Evolutionary conservation across 2,888 invertebrate genomes (phyloP).

Genomic region (Listrodromus nycthemerus): DNA sequence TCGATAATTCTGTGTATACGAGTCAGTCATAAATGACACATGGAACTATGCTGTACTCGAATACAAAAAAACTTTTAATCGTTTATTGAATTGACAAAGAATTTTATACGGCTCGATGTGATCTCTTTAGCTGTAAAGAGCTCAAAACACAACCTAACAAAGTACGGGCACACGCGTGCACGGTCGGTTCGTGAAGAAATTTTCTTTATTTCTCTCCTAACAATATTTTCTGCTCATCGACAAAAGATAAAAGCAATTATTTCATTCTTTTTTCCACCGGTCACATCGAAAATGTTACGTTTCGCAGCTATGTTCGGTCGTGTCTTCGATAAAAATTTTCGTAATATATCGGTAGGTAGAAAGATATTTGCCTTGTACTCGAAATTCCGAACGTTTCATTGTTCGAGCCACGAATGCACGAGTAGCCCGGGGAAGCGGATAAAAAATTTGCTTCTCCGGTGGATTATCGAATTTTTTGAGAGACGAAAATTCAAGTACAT

Average conservation of each 20-base stretch:
- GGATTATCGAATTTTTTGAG: not conserved
- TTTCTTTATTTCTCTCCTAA: not conserved
- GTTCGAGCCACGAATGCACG: constrained; percentile 22
- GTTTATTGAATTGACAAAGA: not conserved
- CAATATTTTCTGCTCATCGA: not conserved
- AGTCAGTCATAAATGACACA: not conserved
- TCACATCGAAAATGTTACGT: not conserved
- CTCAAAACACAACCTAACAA: not conserved
- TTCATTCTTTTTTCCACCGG: constrained; percentile 21
- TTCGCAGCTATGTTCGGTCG: constrained; percentile 76
- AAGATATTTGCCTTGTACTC: constrained; percentile 46
- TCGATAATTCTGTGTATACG: not conserved
- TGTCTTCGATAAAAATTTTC: constrained; percentile 75
- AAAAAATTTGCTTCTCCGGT: constrained; percentile 31
- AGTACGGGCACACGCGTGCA: not conserved
- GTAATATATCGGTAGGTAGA: constrained; percentile 79
- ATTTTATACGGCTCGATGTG: not conserved
- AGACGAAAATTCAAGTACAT: not conserved
- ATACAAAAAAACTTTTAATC: not conserved
- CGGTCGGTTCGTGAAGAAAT: not conserved
- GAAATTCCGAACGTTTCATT: constrained; percentile 4
- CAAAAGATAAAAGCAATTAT: not conserved
- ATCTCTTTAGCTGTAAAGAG: not conserved
- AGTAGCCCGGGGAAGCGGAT: constrained; percentile 41
- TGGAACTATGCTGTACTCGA: not conserved